Base-by-base conservation (phyloP, 2,797 vertebrate species). In the Chaenodraco wilsoni region DNA sequence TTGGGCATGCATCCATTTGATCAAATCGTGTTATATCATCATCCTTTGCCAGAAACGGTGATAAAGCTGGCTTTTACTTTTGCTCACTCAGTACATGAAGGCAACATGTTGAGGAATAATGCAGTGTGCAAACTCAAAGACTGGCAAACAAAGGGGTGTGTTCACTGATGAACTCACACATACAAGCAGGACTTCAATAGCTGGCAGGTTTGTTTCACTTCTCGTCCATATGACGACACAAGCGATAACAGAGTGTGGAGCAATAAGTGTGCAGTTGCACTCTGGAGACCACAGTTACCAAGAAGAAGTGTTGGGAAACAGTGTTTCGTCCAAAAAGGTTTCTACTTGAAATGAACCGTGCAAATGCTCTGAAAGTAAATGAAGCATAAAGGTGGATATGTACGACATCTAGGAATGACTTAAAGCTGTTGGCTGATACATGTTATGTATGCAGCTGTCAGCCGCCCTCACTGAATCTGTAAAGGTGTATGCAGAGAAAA, bases 261-360 rank as follows among this genome's bases (percentile, higher is more conserved):
- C 86, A 90, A 91, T 83, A 78, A 55, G 70, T 49, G 10, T 73
- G 15, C 41, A 82, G 79, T 76, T 79, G 69, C 41, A 27, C 59
- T 66, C 48, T 27, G 9, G 61, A 46, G 52, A 5, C 15, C 52
- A 50, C 55, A n/a, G 52, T 69, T 62, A 41, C 49, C 70, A 78
- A 84, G 80, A 61, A 66, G 69, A 61, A 66, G 69, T 51, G 54
- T 86, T 88, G 54, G 63, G 88, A 91, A 91, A 92, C 73, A 31
- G 37, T 15, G 17, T 85, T 85, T 27, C 27, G 27, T 27, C 27
- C 58, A 60, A 9, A 11, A 9, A 0, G 78, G 72, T 65, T 88
- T 78, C 77, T 59, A 7, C 73, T 65, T 74, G 45, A 56, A 51
- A 46, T 40, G 1, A 21, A 23, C 16, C 37, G 15, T 16, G 65